phyloP scores from a whole-genome alignment of 2,888 invertebrate genomes.

The Lysandra bellargus region DNA sequence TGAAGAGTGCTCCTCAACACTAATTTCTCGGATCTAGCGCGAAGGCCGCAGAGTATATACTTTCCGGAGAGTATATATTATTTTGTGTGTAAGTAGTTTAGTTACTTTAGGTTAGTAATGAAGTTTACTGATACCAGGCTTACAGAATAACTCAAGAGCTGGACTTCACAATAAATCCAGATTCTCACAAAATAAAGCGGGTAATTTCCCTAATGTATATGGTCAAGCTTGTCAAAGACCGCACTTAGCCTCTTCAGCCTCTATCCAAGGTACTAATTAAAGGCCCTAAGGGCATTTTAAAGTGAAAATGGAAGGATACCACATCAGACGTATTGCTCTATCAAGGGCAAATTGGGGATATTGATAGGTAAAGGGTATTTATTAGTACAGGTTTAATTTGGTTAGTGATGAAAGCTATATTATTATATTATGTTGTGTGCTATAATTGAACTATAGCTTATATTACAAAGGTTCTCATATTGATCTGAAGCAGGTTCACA shows the following conservation, averaged over 20 bases:
- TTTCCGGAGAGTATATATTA: too few species aligned
- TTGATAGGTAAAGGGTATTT: background rate
- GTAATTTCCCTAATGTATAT: slow-evolving; percentile 80
- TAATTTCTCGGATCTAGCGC: too few species aligned
- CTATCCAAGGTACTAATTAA: slow-evolving; percentile 67
- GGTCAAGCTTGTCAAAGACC: slow-evolving; percentile 76
- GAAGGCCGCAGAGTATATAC: too few species aligned
- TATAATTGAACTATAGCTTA: too few species aligned
- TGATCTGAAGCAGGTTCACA: too few species aligned
- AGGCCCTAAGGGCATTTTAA: slow-evolving; percentile 26
- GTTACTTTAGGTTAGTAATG: background rate
- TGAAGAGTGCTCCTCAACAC: too few species aligned
- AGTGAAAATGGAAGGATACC: slow-evolving; percentile 29
- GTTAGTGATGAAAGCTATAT: background rate
- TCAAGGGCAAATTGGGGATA: background rate
- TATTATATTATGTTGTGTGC: background rate
- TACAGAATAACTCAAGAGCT: slow-evolving; percentile 24
- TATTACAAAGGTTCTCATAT: too few species aligned
- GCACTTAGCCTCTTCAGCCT: slow-evolving; percentile 57
- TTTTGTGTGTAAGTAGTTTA: too few species aligned
- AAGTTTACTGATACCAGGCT: background rate
- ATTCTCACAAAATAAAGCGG: slow-evolving; percentile 73
- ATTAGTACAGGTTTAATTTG: background rate
- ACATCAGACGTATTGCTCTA: background rate
- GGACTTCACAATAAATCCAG: slow-evolving; percentile 50